Conservation (phyloP, 2,797 vertebrate species). For the Dallia pectoralis region DNA sequence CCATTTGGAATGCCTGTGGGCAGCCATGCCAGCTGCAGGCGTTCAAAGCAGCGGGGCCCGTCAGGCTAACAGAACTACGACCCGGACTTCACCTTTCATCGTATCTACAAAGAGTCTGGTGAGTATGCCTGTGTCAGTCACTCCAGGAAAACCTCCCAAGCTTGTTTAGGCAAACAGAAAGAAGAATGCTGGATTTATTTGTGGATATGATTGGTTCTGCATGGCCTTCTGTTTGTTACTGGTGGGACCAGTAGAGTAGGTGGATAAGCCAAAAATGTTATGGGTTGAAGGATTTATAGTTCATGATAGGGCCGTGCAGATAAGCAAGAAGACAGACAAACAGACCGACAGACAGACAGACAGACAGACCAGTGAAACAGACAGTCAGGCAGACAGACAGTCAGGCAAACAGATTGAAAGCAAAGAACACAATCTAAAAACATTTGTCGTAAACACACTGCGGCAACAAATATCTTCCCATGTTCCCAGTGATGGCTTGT, state of each 20-base stretch:
- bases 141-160: constrained; percentile 40
- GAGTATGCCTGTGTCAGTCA: constrained; percentile 42
- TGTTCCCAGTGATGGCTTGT: constrained; percentile 54
- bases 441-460: background rate
- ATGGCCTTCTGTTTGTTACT: constrained; percentile 36
- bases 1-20: constrained; percentile 58
- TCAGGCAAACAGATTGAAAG: background rate
- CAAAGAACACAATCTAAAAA: background rate
- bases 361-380: background rate
- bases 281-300: background rate
- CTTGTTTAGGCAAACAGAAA: constrained; percentile 56
- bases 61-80: constrained; percentile 35
- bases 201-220: constrained; percentile 49
- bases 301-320: background rate
- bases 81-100: constrained; percentile 38
- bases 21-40: constrained; percentile 52
- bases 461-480: constrained; percentile 21
- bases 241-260: constrained; percentile 24
- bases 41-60: constrained; percentile 38
- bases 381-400: background rate
- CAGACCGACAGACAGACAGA: background rate
- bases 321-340: background rate
- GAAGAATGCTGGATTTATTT: constrained; percentile 55
- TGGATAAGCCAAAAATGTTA: background rate
- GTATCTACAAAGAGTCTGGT: constrained; percentile 47